A percentile compares a stretch with the other conserved stretches of the same genome.
These are phyloP conservation scores for Sus cebifrons DNA, from an alignment of 2,797 vertebrate genomes.

Conservation along the genomic window DNA sequence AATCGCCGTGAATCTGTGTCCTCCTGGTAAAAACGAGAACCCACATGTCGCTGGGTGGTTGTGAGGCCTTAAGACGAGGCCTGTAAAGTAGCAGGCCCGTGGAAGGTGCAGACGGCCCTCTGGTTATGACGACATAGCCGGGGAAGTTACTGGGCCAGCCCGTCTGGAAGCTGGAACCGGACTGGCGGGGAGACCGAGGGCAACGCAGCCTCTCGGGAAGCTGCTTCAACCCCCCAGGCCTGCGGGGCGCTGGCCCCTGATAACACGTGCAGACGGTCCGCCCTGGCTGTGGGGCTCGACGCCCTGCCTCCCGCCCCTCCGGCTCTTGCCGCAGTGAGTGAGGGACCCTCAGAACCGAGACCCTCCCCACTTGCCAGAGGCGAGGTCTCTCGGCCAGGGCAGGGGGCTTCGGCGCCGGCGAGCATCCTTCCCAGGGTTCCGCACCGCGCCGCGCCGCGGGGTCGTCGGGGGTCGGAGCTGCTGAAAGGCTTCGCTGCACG, in stretches of 20 bases:
- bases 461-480: background rate
- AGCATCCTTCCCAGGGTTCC: background rate
- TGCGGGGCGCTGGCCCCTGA: background rate
- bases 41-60: background rate
- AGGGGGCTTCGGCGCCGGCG: background rate
- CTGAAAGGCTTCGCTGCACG: background rate
- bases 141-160: background rate
- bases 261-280: too few species aligned
- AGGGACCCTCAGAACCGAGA: background rate
- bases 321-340: background rate
- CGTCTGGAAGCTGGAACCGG: background rate
- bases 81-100: background rate
- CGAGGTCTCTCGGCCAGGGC: background rate
- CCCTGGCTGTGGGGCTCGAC: background rate
- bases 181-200: background rate
- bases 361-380: background rate
- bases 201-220: background rate
- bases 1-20: background rate
- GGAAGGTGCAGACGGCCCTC: background rate
- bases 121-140: background rate
- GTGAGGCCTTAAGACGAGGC: background rate
- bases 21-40: background rate
- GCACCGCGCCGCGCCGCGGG: background rate
- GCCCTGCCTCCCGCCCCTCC: background rate
- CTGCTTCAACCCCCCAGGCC: background rate